Evolutionary conservation across 2,888 invertebrate genomes (phyloP).

Genomic region (Heteropelma amictum): DNA sequence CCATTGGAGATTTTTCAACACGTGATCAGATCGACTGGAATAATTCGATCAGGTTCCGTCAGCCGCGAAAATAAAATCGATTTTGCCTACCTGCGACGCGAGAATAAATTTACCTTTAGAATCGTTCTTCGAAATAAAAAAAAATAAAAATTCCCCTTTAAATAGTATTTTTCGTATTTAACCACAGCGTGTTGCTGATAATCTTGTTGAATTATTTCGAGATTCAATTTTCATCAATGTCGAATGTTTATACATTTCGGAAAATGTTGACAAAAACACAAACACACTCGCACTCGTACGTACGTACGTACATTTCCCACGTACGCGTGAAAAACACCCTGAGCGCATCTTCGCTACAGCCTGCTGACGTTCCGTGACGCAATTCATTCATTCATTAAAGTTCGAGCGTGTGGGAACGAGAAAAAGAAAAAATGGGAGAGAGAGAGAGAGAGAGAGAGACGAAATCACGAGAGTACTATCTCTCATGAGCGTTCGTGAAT

Average conservation of each 20-base stretch:
- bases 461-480: slow-evolving; percentile 20
- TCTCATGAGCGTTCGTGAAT: slow-evolving; percentile 26
- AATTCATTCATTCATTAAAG: slow-evolving; percentile 74
- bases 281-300: neutral
- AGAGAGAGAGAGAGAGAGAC: neutral
- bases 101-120: neutral
- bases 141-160: too few species aligned
- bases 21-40: slow-evolving; percentile 45
- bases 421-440: neutral
- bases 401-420: slow-evolving; percentile 67
- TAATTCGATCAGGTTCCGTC: slow-evolving; percentile 42
- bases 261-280: too few species aligned
- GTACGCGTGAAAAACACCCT: slow-evolving; percentile 22
- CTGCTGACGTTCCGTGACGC: slow-evolving; percentile 66
- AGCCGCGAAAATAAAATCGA: slow-evolving; percentile 4
- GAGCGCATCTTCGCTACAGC: slow-evolving; percentile 28
- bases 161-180: too few species aligned
- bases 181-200: too few species aligned
- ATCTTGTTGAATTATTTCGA: too few species aligned
- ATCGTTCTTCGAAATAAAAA: too few species aligned
- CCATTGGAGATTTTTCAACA: slow-evolving; percentile 1
- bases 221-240: too few species aligned
- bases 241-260: too few species aligned
- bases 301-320: neutral
- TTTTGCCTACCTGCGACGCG: neutral